Conservation (phyloP, 30 jellyfish, hydroid and myxozoan genomes). For the Nemopilema nomurai region DNA sequence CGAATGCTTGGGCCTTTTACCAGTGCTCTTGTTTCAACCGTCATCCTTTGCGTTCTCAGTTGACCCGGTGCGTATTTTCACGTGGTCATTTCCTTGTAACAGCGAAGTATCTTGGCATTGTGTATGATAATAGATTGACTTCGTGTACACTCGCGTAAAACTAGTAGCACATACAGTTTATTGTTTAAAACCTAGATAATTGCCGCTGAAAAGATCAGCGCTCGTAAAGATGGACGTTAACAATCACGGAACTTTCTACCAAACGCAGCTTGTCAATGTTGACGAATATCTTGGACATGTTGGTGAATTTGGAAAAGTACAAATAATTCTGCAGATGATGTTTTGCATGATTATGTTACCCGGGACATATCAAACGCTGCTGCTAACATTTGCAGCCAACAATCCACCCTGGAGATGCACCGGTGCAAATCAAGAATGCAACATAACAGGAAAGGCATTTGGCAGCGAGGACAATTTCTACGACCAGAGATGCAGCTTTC, state of each 20-base stretch:
- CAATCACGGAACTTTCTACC: background rate
- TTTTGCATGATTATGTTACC: conserved; percentile 85
- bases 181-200: no score
- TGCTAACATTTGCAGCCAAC: conserved; percentile 77
- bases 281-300: conserved; percentile 65
- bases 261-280: conserved; percentile 51
- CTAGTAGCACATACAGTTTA: no score
- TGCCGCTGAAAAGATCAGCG: no score
- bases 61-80: no score
- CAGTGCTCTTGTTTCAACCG: no score
- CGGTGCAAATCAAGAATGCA: conserved; percentile 54
- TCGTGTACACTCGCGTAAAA: no score
- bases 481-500: conserved; percentile 59
- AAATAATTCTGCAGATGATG: conserved; percentile 43
- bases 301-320: conserved; percentile 89
- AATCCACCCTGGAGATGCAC: conserved; percentile 84
- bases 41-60: no score
- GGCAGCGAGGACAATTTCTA: conserved; percentile 23
- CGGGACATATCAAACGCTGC: conserved; percentile 76
- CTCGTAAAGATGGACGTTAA: no score
- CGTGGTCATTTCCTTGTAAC: no score
- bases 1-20: no score
- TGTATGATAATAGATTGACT: no score
- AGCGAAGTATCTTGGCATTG: no score
- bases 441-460: conserved; percentile 50